Evolutionary conservation across 2,113 vertebrate genomes (phyloP).

Genomic region (Malaclemys terrapin): DNA sequence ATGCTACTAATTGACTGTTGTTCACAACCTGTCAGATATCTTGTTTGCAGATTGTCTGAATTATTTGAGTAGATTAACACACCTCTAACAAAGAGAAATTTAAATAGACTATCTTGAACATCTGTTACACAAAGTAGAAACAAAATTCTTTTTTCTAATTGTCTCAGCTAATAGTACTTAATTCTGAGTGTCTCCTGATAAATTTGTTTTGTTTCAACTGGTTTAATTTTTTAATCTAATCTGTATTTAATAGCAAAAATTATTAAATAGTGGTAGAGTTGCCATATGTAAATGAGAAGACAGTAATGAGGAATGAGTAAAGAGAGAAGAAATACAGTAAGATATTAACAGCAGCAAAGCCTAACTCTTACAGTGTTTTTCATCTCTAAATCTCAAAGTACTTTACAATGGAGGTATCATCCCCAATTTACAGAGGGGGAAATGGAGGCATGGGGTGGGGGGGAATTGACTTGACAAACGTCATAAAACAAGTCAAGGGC

Average conservation of each 20-base stretch:
- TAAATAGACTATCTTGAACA: slow-evolving; percentile 60
- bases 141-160: slow-evolving; percentile 27
- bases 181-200: slow-evolving; percentile 22
- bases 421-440: background rate
- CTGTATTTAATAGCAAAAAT: background rate
- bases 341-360: background rate
- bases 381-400: background rate
- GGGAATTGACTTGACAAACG: background rate
- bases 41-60: slow-evolving; percentile 74
- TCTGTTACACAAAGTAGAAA: slow-evolving; percentile 48
- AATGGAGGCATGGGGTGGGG: background rate
- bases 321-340: background rate
- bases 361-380: background rate
- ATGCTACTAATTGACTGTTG: slow-evolving; percentile 59
- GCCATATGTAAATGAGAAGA: background rate
- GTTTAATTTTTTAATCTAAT: background rate
- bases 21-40: slow-evolving; percentile 72
- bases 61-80: slow-evolving; percentile 62
- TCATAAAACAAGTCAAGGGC: background rate
- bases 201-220: too few relatives aligned
- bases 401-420: background rate
- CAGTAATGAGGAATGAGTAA: background rate
- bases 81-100: slow-evolving; percentile 69
- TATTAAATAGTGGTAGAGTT: background rate
- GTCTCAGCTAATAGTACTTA: background rate